These are phyloP conservation scores for Xenentodon cancila DNA, from an alignment of 2,797 vertebrate species.

Conservation along the genomic window DNA sequence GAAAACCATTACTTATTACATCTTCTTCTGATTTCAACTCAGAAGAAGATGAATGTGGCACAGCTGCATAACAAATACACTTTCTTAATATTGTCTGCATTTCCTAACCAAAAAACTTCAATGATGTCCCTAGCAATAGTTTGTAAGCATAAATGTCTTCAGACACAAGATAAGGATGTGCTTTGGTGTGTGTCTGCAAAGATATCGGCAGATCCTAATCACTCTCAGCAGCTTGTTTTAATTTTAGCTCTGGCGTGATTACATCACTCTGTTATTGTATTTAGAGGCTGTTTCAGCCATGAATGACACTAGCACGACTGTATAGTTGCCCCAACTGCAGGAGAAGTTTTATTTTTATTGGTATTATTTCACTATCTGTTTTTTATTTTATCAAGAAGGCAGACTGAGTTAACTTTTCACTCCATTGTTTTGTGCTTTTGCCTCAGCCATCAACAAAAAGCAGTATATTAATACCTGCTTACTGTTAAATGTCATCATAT, in stretches of 20 bases:
- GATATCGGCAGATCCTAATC: conserved; percentile 57
- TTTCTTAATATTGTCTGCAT: too few relatives aligned
- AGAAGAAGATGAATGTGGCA: too few relatives aligned
- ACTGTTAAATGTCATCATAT: conserved; percentile 68
- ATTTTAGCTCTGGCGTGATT: conserved; percentile 26
- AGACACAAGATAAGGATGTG: too few relatives aligned
- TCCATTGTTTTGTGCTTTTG: conserved; percentile 12
- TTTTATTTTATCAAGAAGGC: conserved; percentile 28
- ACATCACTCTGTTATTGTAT: conserved; percentile 44
- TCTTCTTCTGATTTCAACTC: too few relatives aligned
- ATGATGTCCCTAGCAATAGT: too few relatives aligned
- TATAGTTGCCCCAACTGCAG: conserved; percentile 19
- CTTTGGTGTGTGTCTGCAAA: conserved; percentile 25
- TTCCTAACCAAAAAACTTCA: too few relatives aligned
- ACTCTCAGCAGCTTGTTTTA: conserved; percentile 16
- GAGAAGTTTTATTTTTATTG: too few relatives aligned
- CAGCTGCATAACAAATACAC: too few relatives aligned
- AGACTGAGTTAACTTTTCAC: conserved; percentile 10
- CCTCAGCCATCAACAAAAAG: conserved; percentile 15
- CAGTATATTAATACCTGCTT: conserved; percentile 61
- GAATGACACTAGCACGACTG: conserved; percentile 25
- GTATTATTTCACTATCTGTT: background rate
- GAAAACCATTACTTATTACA: too few relatives aligned
- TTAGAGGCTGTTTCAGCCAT: conserved; percentile 33
- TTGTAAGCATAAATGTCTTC: too few relatives aligned